These are phyloP conservation scores for Leptopilina myrica DNA, from an alignment of 2,888 invertebrate species.

Conservation along the genomic window DNA sequence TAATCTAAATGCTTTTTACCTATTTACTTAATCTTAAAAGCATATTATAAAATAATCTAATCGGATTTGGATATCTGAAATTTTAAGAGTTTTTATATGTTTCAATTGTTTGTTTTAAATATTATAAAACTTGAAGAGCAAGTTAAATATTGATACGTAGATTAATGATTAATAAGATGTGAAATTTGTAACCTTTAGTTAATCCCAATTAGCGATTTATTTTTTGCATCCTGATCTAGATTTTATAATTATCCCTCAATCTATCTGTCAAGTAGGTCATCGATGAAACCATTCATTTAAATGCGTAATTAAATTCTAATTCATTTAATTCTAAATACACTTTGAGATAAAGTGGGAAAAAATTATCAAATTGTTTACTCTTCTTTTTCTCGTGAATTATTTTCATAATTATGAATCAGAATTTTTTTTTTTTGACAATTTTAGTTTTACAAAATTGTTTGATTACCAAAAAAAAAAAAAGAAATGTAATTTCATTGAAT, in stretches of 20 bases:
- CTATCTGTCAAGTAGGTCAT: slow-evolving; percentile 21
- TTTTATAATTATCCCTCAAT: neutral
- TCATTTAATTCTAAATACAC: slow-evolving; percentile 21
- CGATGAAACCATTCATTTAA: slow-evolving; percentile 14
- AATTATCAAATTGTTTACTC: neutral
- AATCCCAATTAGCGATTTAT: slow-evolving; percentile 2
- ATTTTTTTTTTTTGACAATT: too few relatives aligned
- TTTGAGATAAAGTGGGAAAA: neutral
- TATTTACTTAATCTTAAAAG: neutral
- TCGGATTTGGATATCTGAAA: neutral
- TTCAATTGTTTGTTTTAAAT: neutral
- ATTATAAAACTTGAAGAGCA: neutral
- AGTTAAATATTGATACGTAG: neutral
- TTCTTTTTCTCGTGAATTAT: too few relatives aligned
- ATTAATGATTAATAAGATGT: slow-evolving; percentile 1
- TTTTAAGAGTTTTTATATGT: too few relatives aligned
- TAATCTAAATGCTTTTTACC: too few relatives aligned
- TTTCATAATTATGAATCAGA: neutral
- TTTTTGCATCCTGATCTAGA: slow-evolving; percentile 5
- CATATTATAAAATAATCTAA: neutral
- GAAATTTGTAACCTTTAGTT: slow-evolving; percentile 3
- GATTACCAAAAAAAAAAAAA: too few relatives aligned
- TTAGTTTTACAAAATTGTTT: too few relatives aligned
- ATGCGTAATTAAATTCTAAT: neutral
- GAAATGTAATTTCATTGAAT: neutral